Percentiles rank a stretch among this genome's conserved stretches.
Evolutionary conservation across 1,140 invertebrate species (phyloP).

Genomic region (Drosophila melanogaster): Release_6_plus_ISO1_MT NC_004354.4:15595001-15595500

Average conservation of each 20-base stretch:
- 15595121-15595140: conserved; percentile 17
- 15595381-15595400: conserved; percentile 77
- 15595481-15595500: conserved; percentile 79
- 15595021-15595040: conserved; percentile 12
- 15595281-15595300: conserved; percentile 78
- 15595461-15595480: conserved; percentile 52
- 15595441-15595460: conserved; percentile 78
- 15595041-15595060: conserved; percentile 16
- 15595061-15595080: conserved; percentile 19
- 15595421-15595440: conserved; percentile 81
- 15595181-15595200: conserved; percentile 49
- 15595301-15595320: conserved; percentile 53
- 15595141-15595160: conserved; percentile 10
- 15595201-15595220: conserved; percentile 71
- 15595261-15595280: conserved; percentile 52
- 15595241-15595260: conserved; percentile 8
- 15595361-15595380: conserved; percentile 47
- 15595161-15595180: conserved; percentile 2
- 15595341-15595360: conserved; percentile 1
- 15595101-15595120: conserved; percentile 27
- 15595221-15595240: conserved; percentile 74
- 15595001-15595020: background rate
- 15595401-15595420: conserved; percentile 81
- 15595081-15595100: conserved; percentile 18
- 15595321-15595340: conserved; percentile 72